Evolutionary conservation across 1,140 invertebrate species (phyloP), one percentile per base, ranked within the genome.

Genomic region (Danaus melanippus): DNA sequence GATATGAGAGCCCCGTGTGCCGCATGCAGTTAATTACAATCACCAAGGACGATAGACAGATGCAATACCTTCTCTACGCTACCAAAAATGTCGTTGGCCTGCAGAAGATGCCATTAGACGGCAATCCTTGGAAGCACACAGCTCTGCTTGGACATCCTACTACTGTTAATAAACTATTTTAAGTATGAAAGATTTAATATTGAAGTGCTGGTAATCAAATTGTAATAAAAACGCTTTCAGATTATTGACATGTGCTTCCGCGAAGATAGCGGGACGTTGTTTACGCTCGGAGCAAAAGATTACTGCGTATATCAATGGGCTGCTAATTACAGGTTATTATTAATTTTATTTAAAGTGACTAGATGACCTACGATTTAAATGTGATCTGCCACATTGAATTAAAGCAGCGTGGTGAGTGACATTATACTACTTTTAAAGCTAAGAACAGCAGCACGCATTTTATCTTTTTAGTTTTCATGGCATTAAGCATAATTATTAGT

Each of bases 101-200:
- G 21, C 90, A 92, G 69, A 89, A 90, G 55, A 71, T 92, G 62
- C 92, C 92, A 5, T 69, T 92, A 0, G 91, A 92, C 78, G 93
- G 93, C 5, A 94, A 94, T 79, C 93, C 92, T 12, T 93, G 90
- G 76, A 92, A 91, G 68, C 89, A 90, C 60, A 88, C 91, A 51
- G 92, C 89, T 4, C 79, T 91, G 12, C 84, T 92, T 15, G 92
- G 89, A 21, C 93, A 94, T 84, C 92, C 93, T 3, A 67, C 75
- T 44, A 76, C 89, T 72, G 90, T 90, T 69, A 32, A 32, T 32
- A 32, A 32, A 32, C 21, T 32, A 32, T 32, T 32, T 32, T 7
- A 2, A 32, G 21, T 7, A 3, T 32, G 21, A 32, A 32, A 32
- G 7, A 7, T 32, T 32, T 32, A 32, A 32, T 32, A n/a, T 5